Base-by-base conservation (phyloP, 2,113 vertebrate species). In the Crotalus helleri region DNA sequence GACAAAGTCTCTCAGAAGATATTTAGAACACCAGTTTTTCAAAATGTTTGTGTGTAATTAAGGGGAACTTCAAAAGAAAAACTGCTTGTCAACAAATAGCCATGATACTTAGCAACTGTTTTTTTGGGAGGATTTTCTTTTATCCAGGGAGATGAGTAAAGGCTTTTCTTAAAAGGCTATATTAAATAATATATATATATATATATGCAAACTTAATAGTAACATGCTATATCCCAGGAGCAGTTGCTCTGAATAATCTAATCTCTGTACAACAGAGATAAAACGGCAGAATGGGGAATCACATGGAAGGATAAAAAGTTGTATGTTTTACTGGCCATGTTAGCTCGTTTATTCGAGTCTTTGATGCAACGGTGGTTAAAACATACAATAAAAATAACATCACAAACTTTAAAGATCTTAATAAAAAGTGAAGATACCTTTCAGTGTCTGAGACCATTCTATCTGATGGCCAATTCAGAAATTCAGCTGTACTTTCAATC, bases 281-380 rank as follows among this genome's bases (percentile, higher is more conserved):
- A 13, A 91, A 49, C 94, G 39, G 86, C 1, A 26, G 21, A 74
- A 95, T 46, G 64, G 33, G 53, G 29, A 54, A 0, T 58, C 89
- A 19, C 8, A 91, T 89, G 57, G 13, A 51, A 13, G 11, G 49
- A 54, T 59, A 46, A 90, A 33, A 57, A 9, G 39, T 0, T 17
- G 85, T 87, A 53, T 74, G 94, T 74, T 89, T 95, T 90, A 90
- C 95, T 89, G 92, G 94, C 94, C 93, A 44, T 57, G 92, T 64
- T 61, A 26, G 17, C 17, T 86, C 57, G 6, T 21, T 44, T 85
- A 59, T 59, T 90, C 39, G 55, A 44, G 59, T 69, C 21, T 74
- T 86, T 39, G 51, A 44, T 90, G 86, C 44, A 57, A 85, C 90
- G 85, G 94, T 91, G 93, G 93, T 91, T 93, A 49, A 88, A 88